A percentile compares a stretch with the other conserved stretches of the same genome.
Conservation (phyloP, 2,888 invertebrate species). For the Thecocarcelia acutangulata region DNA sequence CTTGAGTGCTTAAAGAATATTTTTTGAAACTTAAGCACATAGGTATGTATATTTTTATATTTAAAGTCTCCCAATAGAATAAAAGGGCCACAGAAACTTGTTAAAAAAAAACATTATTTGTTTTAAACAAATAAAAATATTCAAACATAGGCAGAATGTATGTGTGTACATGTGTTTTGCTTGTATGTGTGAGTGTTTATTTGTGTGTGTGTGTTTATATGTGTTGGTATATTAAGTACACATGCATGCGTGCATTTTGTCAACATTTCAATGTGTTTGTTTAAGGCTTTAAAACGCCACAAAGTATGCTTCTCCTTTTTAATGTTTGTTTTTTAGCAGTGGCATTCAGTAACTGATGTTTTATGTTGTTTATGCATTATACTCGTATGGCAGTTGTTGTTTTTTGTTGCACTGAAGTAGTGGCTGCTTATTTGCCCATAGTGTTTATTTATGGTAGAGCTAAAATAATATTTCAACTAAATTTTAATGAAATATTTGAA, state of each 20-base stretch:
- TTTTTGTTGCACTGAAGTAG: conserved; percentile 40
- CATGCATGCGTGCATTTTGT: conserved; percentile 62
- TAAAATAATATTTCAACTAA: conserved; percentile 67
- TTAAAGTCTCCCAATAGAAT: too few species aligned
- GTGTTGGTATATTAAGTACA: conserved; percentile 14
- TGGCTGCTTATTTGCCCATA: conserved; percentile 55
- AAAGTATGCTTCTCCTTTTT: conserved; percentile 70
- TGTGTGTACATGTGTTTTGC: background rate
- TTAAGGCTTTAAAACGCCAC: conserved; percentile 71
- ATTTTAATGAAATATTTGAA: conserved; percentile 67
- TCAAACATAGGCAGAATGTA: background rate
- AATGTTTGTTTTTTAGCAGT: conserved; percentile 56
- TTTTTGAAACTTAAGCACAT: too few species aligned
- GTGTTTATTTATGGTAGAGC: conserved; percentile 60
- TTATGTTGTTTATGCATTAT: background rate
- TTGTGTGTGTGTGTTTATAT: background rate
- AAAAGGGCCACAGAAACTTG: conserved; percentile 42
- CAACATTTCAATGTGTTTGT: conserved; percentile 65
- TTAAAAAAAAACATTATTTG: conserved; percentile 49
- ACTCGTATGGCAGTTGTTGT: background rate
- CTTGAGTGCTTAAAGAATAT: too few species aligned
- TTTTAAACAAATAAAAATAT: conserved; percentile 4
- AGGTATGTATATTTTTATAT: too few species aligned
- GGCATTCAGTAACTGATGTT: conserved; percentile 43
- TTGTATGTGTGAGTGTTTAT: background rate